These are phyloP conservation scores for Strigamia maritima DNA, from an alignment of 2,888 invertebrate genomes.

Conservation along the genomic window DNA sequence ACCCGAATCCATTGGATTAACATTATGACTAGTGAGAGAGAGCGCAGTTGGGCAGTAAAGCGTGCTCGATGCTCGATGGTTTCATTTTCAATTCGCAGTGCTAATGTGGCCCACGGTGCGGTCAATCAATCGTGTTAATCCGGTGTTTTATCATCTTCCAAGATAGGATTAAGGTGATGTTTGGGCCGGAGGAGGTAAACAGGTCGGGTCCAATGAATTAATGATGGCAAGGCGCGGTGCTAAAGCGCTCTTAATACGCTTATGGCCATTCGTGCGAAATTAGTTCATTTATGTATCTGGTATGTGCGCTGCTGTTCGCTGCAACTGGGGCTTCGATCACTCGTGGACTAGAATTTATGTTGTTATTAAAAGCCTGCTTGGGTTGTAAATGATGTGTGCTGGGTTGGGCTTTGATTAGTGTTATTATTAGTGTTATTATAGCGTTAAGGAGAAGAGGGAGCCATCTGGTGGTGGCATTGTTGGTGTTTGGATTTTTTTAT, in stretches of 20 bases:
- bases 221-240: neutral
- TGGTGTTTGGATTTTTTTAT: neutral
- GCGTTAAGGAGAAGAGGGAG: neutral
- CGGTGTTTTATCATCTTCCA: neutral
- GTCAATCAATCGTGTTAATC: neutral
- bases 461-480: neutral
- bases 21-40: neutral
- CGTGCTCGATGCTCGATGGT: neutral
- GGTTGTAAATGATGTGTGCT: neutral
- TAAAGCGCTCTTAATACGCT: conserved; percentile 9
- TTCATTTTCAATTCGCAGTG: neutral
- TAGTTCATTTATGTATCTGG: conserved; percentile 28
- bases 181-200: neutral
- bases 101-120: neutral
- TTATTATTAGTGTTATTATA: neutral
- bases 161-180: neutral
- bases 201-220: neutral
- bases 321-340: neutral
- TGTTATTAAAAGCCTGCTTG: neutral
- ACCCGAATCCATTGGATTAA: conserved; percentile 18
- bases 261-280: conserved; percentile 22
- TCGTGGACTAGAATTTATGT: neutral
- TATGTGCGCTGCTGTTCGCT: neutral
- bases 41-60: neutral
- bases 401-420: neutral